A percentile compares a stretch with the other conserved stretches of the same genome.
phyloP scores from a whole-genome alignment of 1,140 invertebrate species.

The Andrena cerasifolii region DNA sequence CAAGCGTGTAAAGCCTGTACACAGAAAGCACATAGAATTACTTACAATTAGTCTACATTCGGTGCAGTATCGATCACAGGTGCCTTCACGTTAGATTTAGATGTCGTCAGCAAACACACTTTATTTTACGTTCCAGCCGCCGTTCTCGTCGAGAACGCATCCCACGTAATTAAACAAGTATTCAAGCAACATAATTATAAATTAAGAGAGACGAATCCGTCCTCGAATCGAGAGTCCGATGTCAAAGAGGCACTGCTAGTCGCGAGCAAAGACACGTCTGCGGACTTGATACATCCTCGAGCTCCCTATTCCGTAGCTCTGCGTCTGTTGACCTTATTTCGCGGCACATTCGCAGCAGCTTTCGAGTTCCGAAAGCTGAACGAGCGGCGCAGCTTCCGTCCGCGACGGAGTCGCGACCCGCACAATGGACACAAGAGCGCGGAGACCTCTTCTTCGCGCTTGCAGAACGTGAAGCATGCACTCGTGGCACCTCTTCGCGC shows the following conservation, averaged over 20 bases:
- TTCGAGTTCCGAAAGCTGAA: slow-evolving; percentile 32
- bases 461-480: slow-evolving; percentile 60
- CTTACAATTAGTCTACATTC: no score
- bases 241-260: background rate
- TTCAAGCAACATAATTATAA: no score
- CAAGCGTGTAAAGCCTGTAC: no score
- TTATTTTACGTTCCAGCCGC: no score
- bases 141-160: no score
- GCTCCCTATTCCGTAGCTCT: background rate
- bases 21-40: no score
- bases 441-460: slow-evolving; percentile 43
- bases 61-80: no score
- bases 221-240: background rate
- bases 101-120: no score
- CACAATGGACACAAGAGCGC: slow-evolving; percentile 41
- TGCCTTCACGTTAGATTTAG: no score
- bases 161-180: no score
- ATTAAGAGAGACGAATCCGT: background rate
- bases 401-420: slow-evolving; percentile 26
- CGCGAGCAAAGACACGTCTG: background rate
- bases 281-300: slow-evolving; percentile 3
- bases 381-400: background rate
- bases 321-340: slow-evolving; percentile 59
- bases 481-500: slow-evolving; percentile 47
- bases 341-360: slow-evolving; percentile 31